Percentiles rank a stretch among this genome's conserved stretches.
phyloP scores from a whole-genome alignment of 1,140 invertebrate genomes.

The Cheumatopsyche charites region DNA sequence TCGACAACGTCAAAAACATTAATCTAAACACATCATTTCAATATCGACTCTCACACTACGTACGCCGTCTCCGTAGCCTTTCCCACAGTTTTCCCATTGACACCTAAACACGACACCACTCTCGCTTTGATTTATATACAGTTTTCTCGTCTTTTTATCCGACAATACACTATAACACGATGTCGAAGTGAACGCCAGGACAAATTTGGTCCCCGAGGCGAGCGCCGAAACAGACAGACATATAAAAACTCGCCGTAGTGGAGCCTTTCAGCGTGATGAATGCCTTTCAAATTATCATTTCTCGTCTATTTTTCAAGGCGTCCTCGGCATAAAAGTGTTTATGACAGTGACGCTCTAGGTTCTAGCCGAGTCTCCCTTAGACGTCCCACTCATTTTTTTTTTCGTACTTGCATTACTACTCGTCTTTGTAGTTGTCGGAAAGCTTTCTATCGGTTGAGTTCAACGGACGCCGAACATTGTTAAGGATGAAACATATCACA shows the following conservation, averaged over 20 bases:
- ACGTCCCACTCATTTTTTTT: too few relatives aligned
- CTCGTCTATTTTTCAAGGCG: slow-evolving; percentile 20
- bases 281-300: slow-evolving; percentile 22
- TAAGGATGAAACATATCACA: too few relatives aligned
- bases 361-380: background rate
- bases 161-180: background rate
- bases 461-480: slow-evolving; percentile 22
- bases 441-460: slow-evolving; percentile 9
- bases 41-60: too few relatives aligned
- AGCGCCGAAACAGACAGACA: background rate
- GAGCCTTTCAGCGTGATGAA: slow-evolving; percentile 18
- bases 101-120: too few relatives aligned
- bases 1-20: too few relatives aligned
- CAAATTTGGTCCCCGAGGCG: too few relatives aligned
- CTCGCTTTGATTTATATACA: background rate
- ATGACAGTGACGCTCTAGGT: slow-evolving; percentile 12
- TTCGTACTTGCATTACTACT: too few relatives aligned
- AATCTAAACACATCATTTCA: too few relatives aligned
- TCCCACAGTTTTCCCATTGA: too few relatives aligned
- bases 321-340: slow-evolving; percentile 13
- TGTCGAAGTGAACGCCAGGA: background rate
- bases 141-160: background rate
- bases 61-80: too few relatives aligned
- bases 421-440: background rate
- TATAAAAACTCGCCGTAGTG: background rate